A percentile compares a stretch with the other conserved stretches of the same genome.
phyloP scores from a whole-genome alignment of 2,888 invertebrate genomes.

The Elaeidobius kamerunicus region DNA sequence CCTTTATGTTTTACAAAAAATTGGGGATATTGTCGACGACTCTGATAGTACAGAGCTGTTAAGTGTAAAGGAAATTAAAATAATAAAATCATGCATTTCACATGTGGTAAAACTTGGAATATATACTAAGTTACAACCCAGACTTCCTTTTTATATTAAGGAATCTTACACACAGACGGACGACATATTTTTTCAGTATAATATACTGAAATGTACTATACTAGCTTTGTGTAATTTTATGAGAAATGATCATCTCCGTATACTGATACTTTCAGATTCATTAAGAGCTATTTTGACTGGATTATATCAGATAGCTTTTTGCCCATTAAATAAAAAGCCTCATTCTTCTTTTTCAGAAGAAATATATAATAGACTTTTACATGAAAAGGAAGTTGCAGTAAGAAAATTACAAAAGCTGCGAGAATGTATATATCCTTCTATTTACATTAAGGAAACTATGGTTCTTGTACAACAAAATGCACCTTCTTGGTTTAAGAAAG shows the following conservation, averaged over 20 bases:
- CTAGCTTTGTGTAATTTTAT: slow-evolving; percentile 53
- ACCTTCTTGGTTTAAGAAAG: slow-evolving; percentile 62
- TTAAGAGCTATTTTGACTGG: slow-evolving; percentile 62
- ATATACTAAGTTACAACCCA: slow-evolving; percentile 62
- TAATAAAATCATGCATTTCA: slow-evolving; percentile 60
- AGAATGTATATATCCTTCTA: slow-evolving; percentile 57
- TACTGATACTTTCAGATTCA: slow-evolving; percentile 56
- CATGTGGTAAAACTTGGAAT: slow-evolving; percentile 64
- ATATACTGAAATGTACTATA: slow-evolving; percentile 52
- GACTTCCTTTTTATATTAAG: slow-evolving; percentile 37
- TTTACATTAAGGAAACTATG: slow-evolving; percentile 67
- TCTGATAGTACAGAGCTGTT: slow-evolving; percentile 49
- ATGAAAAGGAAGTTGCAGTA: slow-evolving; percentile 54
- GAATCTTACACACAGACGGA: slow-evolving; percentile 34
- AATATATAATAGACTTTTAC: slow-evolving; percentile 53
- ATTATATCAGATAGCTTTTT: slow-evolving; percentile 66
- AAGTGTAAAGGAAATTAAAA: slow-evolving; percentile 65
- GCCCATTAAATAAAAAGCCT: slow-evolving; percentile 61
- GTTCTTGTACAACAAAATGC: slow-evolving; percentile 58
- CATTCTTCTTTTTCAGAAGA: slow-evolving; percentile 56
- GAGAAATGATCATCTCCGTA: slow-evolving; percentile 53
- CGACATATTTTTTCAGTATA: slow-evolving; percentile 53
- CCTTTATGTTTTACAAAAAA: slow-evolving; percentile 49
- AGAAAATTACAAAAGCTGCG: slow-evolving; percentile 54
- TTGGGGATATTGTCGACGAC: slow-evolving; percentile 35